phyloP scores from a whole-genome alignment of 2,888 invertebrate species.

The Philopedon plagiatum region DNA sequence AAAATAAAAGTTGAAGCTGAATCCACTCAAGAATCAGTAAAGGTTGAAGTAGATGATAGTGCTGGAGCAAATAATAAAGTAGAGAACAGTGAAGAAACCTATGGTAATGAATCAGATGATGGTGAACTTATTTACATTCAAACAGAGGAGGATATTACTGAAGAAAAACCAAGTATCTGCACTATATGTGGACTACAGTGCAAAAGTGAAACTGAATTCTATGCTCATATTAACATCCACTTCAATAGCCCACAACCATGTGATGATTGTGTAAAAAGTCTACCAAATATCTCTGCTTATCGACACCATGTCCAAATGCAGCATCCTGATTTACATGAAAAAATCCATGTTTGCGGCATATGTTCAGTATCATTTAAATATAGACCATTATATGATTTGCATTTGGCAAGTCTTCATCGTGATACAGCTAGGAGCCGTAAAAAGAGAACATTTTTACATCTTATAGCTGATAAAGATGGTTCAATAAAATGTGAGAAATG shows the following conservation, averaged over 20 bases:
- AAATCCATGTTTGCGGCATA: conserved; percentile 52
- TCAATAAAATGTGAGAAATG: conserved; percentile 39
- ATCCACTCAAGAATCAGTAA: neutral
- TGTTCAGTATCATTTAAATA: conserved; percentile 54
- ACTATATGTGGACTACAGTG: conserved; percentile 45
- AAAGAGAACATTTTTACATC: neutral
- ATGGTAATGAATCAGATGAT: conserved; percentile 29
- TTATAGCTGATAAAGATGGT: neutral
- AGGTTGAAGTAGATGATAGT: neutral
- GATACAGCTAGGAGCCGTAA: conserved; percentile 9
- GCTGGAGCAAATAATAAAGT: neutral
- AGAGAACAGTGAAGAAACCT: neutral
- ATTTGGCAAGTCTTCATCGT: conserved; percentile 52
- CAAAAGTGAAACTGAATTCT: conserved; percentile 24
- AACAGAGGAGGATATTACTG: conserved; percentile 25
- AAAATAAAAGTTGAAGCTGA: neutral
- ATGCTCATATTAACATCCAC: conserved; percentile 43
- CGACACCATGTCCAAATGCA: conserved; percentile 32
- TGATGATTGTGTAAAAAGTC: conserved; percentile 33
- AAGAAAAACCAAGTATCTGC: conserved; percentile 18
- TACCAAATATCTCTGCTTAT: conserved; percentile 44
- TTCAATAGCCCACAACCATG: conserved; percentile 41
- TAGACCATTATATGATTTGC: conserved; percentile 54
- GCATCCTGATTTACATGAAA: conserved; percentile 33
- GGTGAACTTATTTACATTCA: conserved; percentile 41